Percentiles rank a stretch among this genome's conserved stretches.
These are phyloP conservation scores for Dynastes grantii DNA, from an alignment of 2,888 invertebrate genomes.

Conservation along the genomic window DNA sequence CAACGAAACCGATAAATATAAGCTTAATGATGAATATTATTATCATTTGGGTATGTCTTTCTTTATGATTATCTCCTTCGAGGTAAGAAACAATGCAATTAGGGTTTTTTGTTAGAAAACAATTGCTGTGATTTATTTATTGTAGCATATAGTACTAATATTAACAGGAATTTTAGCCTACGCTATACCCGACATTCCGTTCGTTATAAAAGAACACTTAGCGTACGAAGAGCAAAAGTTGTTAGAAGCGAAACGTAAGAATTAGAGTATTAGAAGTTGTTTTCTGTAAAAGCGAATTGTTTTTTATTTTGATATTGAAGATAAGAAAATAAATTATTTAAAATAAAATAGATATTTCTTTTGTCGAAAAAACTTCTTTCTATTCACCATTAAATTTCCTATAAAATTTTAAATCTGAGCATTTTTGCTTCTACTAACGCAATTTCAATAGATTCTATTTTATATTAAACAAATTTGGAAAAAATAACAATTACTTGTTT, in stretches of 20 bases:
- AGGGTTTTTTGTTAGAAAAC: background rate
- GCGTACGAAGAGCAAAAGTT: slow-evolving; percentile 43
- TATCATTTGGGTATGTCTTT: slow-evolving; percentile 74
- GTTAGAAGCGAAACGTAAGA: background rate
- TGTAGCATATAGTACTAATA: slow-evolving; percentile 74
- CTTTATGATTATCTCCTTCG: slow-evolving; percentile 75
- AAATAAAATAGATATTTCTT: too few species aligned
- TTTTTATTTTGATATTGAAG: too few species aligned
- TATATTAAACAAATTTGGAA: too few species aligned
- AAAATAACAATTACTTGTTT: too few species aligned
- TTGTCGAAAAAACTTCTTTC: too few species aligned
- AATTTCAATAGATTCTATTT: too few species aligned
- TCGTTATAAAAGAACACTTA: slow-evolving; percentile 64
- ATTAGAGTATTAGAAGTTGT: too few species aligned
- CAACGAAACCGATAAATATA: slow-evolving; percentile 59
- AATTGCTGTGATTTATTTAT: slow-evolving; percentile 44
- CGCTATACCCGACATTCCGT: slow-evolving; percentile 75
- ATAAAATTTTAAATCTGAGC: too few species aligned
- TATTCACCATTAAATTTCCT: too few species aligned
- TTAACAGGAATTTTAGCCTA: slow-evolving; percentile 76
- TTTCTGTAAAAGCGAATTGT: too few species aligned
- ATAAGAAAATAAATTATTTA: too few species aligned
- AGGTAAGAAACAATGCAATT: slow-evolving; percentile 67
- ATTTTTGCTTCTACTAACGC: too few species aligned
- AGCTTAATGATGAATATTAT: slow-evolving; percentile 72